Percentiles rank a stretch among this genome's conserved stretches.
Conservation (phyloP, 1,140 invertebrate genomes). For the Seison nebaliae region DNA sequence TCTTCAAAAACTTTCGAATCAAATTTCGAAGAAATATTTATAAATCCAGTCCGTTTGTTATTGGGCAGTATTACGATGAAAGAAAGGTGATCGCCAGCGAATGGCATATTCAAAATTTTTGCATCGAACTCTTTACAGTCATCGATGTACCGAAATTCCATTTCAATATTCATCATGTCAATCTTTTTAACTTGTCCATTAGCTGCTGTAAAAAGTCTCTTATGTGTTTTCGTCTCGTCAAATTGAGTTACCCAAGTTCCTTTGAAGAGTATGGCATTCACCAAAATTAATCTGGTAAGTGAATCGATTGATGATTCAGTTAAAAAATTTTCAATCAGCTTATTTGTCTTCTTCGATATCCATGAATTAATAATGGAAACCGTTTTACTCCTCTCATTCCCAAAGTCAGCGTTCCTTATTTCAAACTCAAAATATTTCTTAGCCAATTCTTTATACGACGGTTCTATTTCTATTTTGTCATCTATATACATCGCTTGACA, state of each 20-base stretch:
- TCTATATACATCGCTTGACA: too few relatives aligned
- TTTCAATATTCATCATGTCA: slow-evolving; percentile 48
- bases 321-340: slow-evolving; percentile 43
- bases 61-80: slow-evolving; percentile 37
- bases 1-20: slow-evolving; percentile 13
- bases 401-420: slow-evolving; percentile 14
- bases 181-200: slow-evolving; percentile 37
- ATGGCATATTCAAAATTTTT: slow-evolving; percentile 42
- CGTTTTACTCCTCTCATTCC: slow-evolving; percentile 32
- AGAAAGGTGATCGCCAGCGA: slow-evolving; percentile 46
- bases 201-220: slow-evolving; percentile 41
- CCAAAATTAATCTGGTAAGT: slow-evolving; percentile 36
- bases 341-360: slow-evolving; percentile 41
- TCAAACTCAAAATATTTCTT: slow-evolving; percentile 12
- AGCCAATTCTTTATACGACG: slow-evolving; percentile 10
- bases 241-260: slow-evolving; percentile 48
- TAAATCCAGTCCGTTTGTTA: slow-evolving; percentile 19
- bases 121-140: slow-evolving; percentile 34
- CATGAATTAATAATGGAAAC: slow-evolving; percentile 40
- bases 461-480: slow-evolving; percentile 10
- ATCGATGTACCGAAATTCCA: slow-evolving; percentile 39
- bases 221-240: slow-evolving; percentile 32
- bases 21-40: slow-evolving; percentile 16
- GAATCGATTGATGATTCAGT: slow-evolving; percentile 30
- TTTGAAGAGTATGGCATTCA: slow-evolving; percentile 63